Conservation (phyloP, 92 coral and sea anemone species). For the Galaxea fascicularis region DNA sequence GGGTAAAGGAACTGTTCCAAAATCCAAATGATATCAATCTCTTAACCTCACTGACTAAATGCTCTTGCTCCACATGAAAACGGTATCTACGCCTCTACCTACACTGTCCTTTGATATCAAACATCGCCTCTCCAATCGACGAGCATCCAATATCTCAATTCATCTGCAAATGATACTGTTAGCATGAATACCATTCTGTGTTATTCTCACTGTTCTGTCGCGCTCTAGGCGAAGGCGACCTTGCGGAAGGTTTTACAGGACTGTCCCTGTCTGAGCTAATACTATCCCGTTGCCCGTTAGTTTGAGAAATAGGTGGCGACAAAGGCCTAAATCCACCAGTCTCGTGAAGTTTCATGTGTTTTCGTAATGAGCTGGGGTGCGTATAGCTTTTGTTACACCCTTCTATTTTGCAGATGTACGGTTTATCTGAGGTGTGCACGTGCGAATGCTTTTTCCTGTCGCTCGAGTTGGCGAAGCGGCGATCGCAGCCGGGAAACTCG, state of each 20-base stretch:
- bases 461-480: conserved; percentile 99
- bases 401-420: conserved; percentile 96
- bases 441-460: conserved; percentile 99
- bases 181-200: conserved; percentile 83
- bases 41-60: neutral
- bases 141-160: neutral
- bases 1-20: neutral
- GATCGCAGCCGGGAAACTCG: conserved; percentile 97
- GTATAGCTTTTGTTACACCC: conserved; percentile 99
- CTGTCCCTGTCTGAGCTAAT: conserved; percentile 67
- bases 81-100: conserved; percentile 1
- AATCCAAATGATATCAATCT: neutral
- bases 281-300: conserved; percentile 81
- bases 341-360: conserved; percentile 99
- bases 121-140: neutral
- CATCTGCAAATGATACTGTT: conserved; percentile 8
- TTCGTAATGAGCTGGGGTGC: conserved; percentile 97
- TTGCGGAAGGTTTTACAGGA: conserved; percentile 54
- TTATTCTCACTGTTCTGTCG: conserved; percentile 65
- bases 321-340: conserved; percentile 83
- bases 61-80: neutral
- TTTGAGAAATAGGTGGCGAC: conserved; percentile 80
- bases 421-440: conserved; percentile 99
- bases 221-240: conserved; percentile 76
- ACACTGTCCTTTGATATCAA: conserved; percentile 2